A percentile compares a stretch with the other conserved stretches of the same genome.
phyloP scores from a whole-genome alignment of 2,888 invertebrate genomes.

The Diaprepes abbreviatus region DNA sequence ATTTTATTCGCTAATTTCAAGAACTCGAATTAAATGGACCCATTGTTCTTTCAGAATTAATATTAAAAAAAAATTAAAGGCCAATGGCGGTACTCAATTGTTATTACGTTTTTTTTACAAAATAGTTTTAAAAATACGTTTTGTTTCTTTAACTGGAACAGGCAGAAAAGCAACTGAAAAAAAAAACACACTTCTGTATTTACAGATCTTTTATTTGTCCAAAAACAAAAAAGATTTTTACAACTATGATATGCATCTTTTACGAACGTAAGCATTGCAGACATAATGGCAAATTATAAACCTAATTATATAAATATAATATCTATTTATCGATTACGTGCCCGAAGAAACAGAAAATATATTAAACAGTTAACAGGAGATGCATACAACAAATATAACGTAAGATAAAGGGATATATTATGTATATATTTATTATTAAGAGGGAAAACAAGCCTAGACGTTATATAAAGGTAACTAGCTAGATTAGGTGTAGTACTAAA shows the following conservation, averaged over 20 bases:
- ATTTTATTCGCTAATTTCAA: too few species aligned
- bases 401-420: constrained; percentile 24
- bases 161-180: too few species aligned
- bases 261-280: constrained; percentile 76
- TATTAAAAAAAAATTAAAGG: too few species aligned
- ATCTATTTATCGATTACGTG: constrained; percentile 36
- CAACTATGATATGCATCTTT: constrained; percentile 93
- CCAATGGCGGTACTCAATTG: too few species aligned
- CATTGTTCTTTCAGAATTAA: too few species aligned
- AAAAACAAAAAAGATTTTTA: constrained; percentile 76
- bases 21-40: too few species aligned
- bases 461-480: constrained; percentile 33
- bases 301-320: constrained; percentile 30
- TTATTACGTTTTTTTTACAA: too few species aligned
- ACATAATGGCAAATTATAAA: constrained; percentile 62
- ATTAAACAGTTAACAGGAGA: constrained; percentile 48
- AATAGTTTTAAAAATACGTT: too few species aligned
- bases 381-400: constrained; percentile 43
- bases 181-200: constrained; percentile 40
- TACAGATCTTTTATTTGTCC: constrained; percentile 80
- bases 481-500: constrained; percentile 1
- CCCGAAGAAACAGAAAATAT: constrained; percentile 42
- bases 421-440: constrained; percentile 31
- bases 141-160: too few species aligned
- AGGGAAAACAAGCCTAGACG: constrained; percentile 35